Evolutionary conservation across 2,113 vertebrate species (phyloP), one percentile per base, ranked within the genome.

Genomic region (Sinocyclocheilus rhinocerous): DNA sequence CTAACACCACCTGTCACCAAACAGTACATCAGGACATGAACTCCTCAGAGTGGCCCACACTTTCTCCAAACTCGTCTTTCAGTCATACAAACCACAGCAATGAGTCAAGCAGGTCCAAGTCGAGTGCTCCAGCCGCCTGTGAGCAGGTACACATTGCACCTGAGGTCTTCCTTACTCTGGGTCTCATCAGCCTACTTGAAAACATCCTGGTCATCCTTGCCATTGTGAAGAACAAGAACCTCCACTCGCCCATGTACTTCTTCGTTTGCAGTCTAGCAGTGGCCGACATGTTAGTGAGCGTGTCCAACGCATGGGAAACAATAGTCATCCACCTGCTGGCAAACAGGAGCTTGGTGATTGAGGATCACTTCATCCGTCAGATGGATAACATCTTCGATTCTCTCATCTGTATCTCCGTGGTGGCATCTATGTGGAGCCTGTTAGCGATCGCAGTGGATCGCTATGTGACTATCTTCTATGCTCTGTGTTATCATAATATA

Each of bases 161-260:
- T 16, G 88, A 94, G 92, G 89, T 95, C 85, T 99, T 99, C 89
- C 95, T 99, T 33, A 96, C 93, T 16, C 94, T 99, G 88, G 98
- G 98, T 22, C 95, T 98, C 89, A 87, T 99, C 91, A 98, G 97
- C 89, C 93, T 99, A 55, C 92, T 99, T 87, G 98, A 99, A 93
- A 99, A 99, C 90, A 96, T 98, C 90, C 87, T 99, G 86, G 97
- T 99, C 80, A 97, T 99, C 87, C 93, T 94, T 45, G 96, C 97
- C 85, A 96, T 99, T 16, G 85, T 96, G 59, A 98, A 97, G 91
- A 99, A 98, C 94, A 98, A 96, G 94, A 99, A 98, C 92, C 93
- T 99, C 81, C 98, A 99, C 90, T 98, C 96, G 0, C 97, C 97
- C 55, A 99, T 99, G 98, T 99, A 99, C 91, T 97, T 98, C 90